Evolutionary conservation across 2,888 invertebrate genomes (phyloP).

Genomic region (Volucella zonaria): DNA sequence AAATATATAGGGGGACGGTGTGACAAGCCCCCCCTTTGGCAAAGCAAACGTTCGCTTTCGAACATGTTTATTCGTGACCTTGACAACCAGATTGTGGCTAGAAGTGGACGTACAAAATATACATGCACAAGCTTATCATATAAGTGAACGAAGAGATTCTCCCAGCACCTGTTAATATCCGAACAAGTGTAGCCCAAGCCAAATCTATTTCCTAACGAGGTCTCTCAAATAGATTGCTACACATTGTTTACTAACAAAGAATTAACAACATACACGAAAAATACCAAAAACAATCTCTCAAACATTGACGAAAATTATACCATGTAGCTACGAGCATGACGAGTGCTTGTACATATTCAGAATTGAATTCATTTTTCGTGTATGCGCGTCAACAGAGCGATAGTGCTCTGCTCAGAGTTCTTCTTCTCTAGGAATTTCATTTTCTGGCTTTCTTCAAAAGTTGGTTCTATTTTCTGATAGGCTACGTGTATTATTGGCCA

Average conservation of each 20-base stretch:
- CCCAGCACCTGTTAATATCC: slow-evolving; percentile 16
- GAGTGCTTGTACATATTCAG: not conserved
- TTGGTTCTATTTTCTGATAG: too few relatives aligned
- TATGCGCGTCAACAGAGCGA: slow-evolving; percentile 27
- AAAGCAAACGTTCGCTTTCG: slow-evolving; percentile 12
- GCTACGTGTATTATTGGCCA: not conserved
- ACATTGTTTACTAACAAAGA: slow-evolving; percentile 62
- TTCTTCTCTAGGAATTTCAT: not conserved
- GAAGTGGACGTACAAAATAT: not conserved
- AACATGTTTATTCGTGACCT: slow-evolving; percentile 37
- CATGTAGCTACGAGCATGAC: not conserved
- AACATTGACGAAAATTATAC: slow-evolving; percentile 31
- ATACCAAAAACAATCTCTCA: slow-evolving; percentile 1
- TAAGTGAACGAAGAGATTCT: slow-evolving; percentile 13
- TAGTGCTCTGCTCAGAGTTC: not conserved
- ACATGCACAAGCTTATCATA: not conserved
- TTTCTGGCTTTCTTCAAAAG: too few relatives aligned
- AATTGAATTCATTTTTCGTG: slow-evolving; percentile 8
- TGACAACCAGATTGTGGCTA: slow-evolving; percentile 14
- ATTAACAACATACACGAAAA: slow-evolving; percentile 3
- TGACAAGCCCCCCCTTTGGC: slow-evolving; percentile 8
- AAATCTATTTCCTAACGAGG: slow-evolving; percentile 4
- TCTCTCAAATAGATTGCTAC: slow-evolving; percentile 34
- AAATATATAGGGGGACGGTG: not conserved
- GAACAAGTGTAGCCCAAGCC: slow-evolving; percentile 23